Base-by-base conservation (phyloP, 1,140 invertebrate species). In the Maconellicoccus hirsutus region DNA sequence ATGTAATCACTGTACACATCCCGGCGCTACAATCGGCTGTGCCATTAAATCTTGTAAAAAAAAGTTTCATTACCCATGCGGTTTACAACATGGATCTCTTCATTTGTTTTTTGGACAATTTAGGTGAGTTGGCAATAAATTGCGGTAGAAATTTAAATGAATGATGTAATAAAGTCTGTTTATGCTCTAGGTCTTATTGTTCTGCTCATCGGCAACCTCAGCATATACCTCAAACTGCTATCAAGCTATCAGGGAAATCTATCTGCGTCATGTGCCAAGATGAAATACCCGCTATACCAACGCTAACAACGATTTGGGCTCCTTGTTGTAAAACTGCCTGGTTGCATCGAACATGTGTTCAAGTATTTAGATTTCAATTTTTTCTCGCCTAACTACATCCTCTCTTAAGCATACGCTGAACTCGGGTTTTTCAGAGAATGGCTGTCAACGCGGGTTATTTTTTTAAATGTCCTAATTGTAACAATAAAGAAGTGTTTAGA, bases 401-500 rank as follows among this genome's bases (percentile, higher is more conserved):
- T 12, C 1, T 16, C 70, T 70, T 29, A 69, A 22, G 74, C 70
- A n/a, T n/a, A n/a, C n/a, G n/a, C n/a, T n/a, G n/a, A n/a, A n/a
- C 76, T 77, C 70, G 23, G 3, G 22, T 66, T 71, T 76, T 80
- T 72, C 76, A 87, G 84, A 81, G 80, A 79, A 79, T 86, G 72
- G 86, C 86, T 1, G 73, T 82, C 22, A 86, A 82, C 78, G 84
- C 86, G 52, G 86, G 86, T 0, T 85, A 88, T 75, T 87, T 87
- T 76, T 88, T 88, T 75, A 87, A 86, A 74, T 88, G 87, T 76
- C 86, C 87, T 6, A 74, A 87, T 1, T 88, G 86, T 76, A 87
- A 87, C 72, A 84, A 86, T 77, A 84, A 83, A 73, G 77, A 79
- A n/a, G 76, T 74, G 72, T 88, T 88, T 78, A 79, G 83, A 74